Conservation (phyloP, 2,797 vertebrate genomes). For the Pachyuromys duprasi region DNA sequence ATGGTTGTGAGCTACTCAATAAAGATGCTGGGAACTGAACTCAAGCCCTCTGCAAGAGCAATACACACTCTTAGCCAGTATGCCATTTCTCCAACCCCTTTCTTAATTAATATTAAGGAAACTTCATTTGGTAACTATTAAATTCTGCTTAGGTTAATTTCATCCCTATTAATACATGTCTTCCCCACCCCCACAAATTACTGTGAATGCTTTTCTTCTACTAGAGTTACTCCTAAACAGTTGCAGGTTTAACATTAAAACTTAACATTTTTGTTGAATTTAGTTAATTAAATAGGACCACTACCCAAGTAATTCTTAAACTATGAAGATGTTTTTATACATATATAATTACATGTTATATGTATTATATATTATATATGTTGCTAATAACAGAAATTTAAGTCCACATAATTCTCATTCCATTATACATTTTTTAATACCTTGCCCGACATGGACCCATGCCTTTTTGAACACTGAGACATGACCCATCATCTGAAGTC, state of each 20-base stretch:
- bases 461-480: neutral
- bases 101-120: neutral
- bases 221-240: neutral
- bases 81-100: neutral
- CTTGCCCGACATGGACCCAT: neutral
- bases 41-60: neutral
- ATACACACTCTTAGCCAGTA: neutral
- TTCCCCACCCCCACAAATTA: neutral
- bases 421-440: neutral
- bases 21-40: neutral
- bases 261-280: neutral
- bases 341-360: neutral
- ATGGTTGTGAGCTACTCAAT: too few species aligned
- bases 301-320: neutral
- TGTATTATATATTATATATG: too few species aligned
- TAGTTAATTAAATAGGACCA: neutral
- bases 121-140: neutral
- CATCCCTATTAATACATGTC: neutral
- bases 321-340: neutral
- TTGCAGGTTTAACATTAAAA: constrained; percentile 4
- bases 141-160: neutral
- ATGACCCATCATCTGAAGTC: neutral
- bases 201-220: neutral
- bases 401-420: neutral
- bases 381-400: neutral